Evolutionary conservation across 2,113 vertebrate genomes (phyloP), one percentile per base, ranked within the genome.

Genomic region (Pyxicephalus adspersus): DNA sequence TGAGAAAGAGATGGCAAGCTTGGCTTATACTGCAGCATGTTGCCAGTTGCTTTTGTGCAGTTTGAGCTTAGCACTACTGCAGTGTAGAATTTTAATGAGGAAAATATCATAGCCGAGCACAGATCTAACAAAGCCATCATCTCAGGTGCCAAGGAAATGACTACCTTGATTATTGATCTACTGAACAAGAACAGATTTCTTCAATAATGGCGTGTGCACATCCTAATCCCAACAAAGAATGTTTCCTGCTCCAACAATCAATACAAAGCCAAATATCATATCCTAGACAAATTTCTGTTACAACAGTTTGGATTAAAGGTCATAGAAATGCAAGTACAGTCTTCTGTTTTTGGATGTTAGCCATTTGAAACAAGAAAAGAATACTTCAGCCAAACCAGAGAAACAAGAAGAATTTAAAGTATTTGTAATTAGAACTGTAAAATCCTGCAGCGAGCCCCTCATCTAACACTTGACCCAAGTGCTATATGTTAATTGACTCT

Each of bases 31-130:
- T 72, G 78, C 78, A 64, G 67, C 67, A 72, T 52, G 23, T n/a
- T 80, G 78, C 57, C 67, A 80, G 57, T 4, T 68, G 17, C 67
- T 67, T 80, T 80, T 80, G 78, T 80, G 67, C 22, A n/a, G 67
- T 67, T 64, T 51, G 57, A 64, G 63, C 78, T 72, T 23, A 17
- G 66, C 34, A 63, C 19, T 38, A 64, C 78, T 80, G 78, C 67
- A 72, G 45, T 58, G 67, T 67, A 80, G 78, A 80, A 80, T 80
- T 13, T 72, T 5, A 80, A 80, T 80, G 78, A 80, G 78, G 22
- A 11, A 52, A 38, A 71, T 26, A 76, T 25, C 54, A 72, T 64
- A 28, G 38, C 57, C 28, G 67, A 19, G 23, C 18, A 50, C 57
- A 72, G 54, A 51, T 54, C 26, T 64, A 72, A 72, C 29, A 55